Evolutionary conservation across 2,888 invertebrate genomes (phyloP).

Genomic region (Pilophorus perplexus): DNA sequence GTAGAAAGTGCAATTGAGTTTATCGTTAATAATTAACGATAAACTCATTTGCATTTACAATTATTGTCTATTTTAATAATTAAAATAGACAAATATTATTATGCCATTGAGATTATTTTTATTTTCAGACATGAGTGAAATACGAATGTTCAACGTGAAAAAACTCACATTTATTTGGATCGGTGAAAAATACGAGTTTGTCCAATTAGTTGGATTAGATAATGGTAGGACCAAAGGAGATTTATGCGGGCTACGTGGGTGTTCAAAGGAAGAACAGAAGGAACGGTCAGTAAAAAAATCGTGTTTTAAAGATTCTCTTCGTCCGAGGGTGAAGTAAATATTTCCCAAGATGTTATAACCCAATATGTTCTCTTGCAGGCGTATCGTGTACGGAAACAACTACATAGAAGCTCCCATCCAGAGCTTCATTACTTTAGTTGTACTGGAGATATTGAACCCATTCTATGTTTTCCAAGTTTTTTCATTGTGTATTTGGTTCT

Average conservation of each 20-base stretch:
- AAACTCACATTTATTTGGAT: constrained; percentile 60
- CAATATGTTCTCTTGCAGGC: no score
- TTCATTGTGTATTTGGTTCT: constrained; percentile 77
- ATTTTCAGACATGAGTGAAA: no score
- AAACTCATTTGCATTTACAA: no score
- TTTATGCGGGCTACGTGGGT: constrained; percentile 31
- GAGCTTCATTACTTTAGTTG: constrained; percentile 65
- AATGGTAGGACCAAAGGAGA: constrained; percentile 47
- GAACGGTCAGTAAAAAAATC: constrained; percentile 40
- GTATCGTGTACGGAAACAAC: constrained; percentile 68
- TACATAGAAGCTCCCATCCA: constrained; percentile 70
- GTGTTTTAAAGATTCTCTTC: not conserved
- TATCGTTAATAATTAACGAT: no score
- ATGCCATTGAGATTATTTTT: no score
- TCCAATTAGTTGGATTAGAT: constrained; percentile 56
- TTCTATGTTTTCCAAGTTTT: constrained; percentile 87
- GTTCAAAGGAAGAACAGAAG: constrained; percentile 27
- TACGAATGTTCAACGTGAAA: constrained; percentile 56
- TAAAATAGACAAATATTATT: no score
- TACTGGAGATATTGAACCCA: constrained; percentile 78
- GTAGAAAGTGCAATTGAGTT: no score
- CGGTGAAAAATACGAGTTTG: constrained; percentile 53
- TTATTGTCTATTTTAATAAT: no score
- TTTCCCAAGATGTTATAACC: no score
- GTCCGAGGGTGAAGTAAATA: not conserved